Evolutionary conservation across 2,113 vertebrate species (phyloP).

Genomic region (Acrocephalus arundinaceus): DNA sequence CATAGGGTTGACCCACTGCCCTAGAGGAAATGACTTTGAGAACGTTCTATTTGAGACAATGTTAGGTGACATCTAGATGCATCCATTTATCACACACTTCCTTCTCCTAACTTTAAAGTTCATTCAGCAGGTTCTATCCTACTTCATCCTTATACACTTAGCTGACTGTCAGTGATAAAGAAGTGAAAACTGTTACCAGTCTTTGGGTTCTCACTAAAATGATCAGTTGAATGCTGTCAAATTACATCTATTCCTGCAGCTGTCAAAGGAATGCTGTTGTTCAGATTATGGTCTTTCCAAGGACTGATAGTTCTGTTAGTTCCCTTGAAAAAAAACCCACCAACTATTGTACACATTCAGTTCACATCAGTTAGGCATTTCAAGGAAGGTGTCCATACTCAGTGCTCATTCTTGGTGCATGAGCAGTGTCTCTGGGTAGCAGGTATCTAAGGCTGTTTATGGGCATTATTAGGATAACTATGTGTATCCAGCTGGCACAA

Average conservation of each 20-base stretch:
- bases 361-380: background rate
- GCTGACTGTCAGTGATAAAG: background rate
- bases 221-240: background rate
- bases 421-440: background rate
- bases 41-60: background rate
- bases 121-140: background rate
- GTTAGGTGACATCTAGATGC: background rate
- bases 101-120: background rate
- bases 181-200: background rate
- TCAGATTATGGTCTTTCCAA: background rate
- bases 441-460: background rate
- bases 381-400: background rate
- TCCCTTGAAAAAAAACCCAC: background rate
- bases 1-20: background rate
- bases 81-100: background rate
- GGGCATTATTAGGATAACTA: background rate
- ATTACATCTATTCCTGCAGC: background rate
- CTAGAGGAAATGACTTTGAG: background rate
- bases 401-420: background rate
- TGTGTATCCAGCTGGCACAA: background rate
- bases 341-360: too few species aligned
- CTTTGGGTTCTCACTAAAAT: background rate
- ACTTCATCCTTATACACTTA: fast-evolving
- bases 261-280: background rate
- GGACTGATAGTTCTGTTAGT: background rate